Conservation (phyloP, 1,140 invertebrate genomes). For the Scaptodrosophila lebanonensis region DNA sequence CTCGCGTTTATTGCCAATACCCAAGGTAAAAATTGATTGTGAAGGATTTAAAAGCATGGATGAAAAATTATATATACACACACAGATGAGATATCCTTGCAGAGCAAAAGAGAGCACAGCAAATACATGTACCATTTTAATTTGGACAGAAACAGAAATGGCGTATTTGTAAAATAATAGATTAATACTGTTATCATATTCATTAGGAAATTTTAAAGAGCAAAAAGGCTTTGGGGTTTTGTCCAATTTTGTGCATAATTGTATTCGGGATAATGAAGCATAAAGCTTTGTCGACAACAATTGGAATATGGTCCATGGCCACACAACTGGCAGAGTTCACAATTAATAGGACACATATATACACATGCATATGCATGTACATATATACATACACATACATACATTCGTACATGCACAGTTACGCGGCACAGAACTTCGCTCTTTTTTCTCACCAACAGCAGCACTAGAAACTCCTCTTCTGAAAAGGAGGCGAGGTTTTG, state of each 20-base stretch:
- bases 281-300: constrained; percentile 50
- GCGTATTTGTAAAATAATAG: constrained; percentile 9
- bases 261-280: neutral
- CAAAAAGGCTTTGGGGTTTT: constrained; percentile 36
- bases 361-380: constrained; percentile 21
- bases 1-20: constrained; percentile 70
- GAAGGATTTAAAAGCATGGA: constrained; percentile 27
- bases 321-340: constrained; percentile 50
- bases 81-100: constrained; percentile 47
- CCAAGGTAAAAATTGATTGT: constrained; percentile 56
- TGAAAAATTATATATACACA: constrained; percentile 66
- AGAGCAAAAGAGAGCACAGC: constrained; percentile 25
- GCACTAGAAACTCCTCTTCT: constrained; percentile 39
- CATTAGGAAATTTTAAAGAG: neutral
- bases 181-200: constrained; percentile 3
- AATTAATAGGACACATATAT: constrained; percentile 65
- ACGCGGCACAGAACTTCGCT: constrained; percentile 45
- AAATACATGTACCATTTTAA: neutral
- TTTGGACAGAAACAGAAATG: constrained; percentile 22
- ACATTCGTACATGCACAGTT: too few species aligned
- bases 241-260: neutral
- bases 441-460: constrained; percentile 43
- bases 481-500: constrained; percentile 47
- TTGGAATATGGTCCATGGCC: constrained; percentile 73
- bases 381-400: constrained; percentile 29